Conservation (phyloP, 2,113 vertebrate genomes). For the Junco hyemalis region DNA sequence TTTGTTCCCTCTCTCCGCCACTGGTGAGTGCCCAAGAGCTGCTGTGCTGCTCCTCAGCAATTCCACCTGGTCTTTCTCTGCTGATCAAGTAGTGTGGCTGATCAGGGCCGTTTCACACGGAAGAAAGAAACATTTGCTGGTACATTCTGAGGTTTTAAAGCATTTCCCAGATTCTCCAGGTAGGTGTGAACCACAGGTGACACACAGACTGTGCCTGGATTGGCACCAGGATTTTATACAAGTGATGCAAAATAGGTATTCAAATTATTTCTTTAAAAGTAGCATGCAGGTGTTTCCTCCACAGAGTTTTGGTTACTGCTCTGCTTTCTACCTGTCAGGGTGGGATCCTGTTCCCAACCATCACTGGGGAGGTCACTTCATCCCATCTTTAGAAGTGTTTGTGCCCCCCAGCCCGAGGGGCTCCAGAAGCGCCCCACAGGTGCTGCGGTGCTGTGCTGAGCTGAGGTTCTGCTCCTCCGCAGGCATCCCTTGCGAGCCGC, state of each 20-base stretch:
- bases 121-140: background rate
- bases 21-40: background rate
- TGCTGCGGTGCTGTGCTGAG: background rate
- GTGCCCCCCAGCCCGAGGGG: background rate
- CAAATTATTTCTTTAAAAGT: background rate
- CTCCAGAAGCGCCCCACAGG: too few relatives aligned
- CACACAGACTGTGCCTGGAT: background rate
- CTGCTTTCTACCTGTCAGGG: background rate
- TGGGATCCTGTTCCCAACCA: background rate
- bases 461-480: background rate
- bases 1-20: background rate
- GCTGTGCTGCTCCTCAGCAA: background rate
- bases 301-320: background rate
- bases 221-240: background rate
- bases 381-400: background rate
- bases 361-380: background rate
- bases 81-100: background rate
- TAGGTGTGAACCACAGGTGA: background rate
- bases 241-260: background rate
- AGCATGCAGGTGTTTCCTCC: background rate
- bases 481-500: slow-evolving; percentile 63
- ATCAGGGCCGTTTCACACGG: accelerated
- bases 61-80: background rate
- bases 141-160: background rate
- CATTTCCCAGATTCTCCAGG: background rate